Conservation (phyloP, 1,140 invertebrate genomes). For the Adoxophyes honmai region DNA sequence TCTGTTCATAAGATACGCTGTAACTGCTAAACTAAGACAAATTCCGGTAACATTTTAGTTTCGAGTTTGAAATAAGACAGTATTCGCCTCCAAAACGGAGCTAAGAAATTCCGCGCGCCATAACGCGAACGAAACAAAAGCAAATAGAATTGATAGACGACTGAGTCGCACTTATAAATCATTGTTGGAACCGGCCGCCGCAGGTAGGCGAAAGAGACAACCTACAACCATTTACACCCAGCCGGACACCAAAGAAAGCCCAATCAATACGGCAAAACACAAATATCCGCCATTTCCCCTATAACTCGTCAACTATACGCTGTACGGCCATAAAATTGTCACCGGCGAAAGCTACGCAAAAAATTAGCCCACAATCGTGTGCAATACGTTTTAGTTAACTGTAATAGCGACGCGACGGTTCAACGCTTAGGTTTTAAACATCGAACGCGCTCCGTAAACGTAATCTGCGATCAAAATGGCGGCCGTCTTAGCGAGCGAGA, state of each 20-base stretch:
- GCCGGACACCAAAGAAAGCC: constrained; percentile 17
- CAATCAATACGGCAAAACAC: constrained; percentile 59
- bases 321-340: background rate
- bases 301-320: constrained; percentile 20
- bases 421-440: constrained; percentile 63
- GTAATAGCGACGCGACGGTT: constrained; percentile 37
- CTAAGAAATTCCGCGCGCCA: too few relatives aligned
- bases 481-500: constrained; percentile 75
- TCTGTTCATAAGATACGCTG: too few relatives aligned
- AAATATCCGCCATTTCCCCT: constrained; percentile 22
- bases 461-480: constrained; percentile 76
- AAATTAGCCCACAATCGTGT: constrained; percentile 68
- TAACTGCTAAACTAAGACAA: too few relatives aligned
- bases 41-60: too few relatives aligned
- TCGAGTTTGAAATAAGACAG: too few relatives aligned
- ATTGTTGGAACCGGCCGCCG: constrained; percentile 8
- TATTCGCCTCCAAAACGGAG: too few relatives aligned
- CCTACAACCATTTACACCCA: constrained; percentile 5
- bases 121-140: too few relatives aligned
- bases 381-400: constrained; percentile 54
- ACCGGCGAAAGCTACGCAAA: constrained; percentile 56
- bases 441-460: constrained; percentile 57
- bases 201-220: constrained; percentile 15
- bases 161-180: background rate
- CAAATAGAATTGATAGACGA: too few relatives aligned